Evolutionary conservation across 2,113 vertebrate species (phyloP).

Genomic region (Phrynosoma blainvillii): DNA sequence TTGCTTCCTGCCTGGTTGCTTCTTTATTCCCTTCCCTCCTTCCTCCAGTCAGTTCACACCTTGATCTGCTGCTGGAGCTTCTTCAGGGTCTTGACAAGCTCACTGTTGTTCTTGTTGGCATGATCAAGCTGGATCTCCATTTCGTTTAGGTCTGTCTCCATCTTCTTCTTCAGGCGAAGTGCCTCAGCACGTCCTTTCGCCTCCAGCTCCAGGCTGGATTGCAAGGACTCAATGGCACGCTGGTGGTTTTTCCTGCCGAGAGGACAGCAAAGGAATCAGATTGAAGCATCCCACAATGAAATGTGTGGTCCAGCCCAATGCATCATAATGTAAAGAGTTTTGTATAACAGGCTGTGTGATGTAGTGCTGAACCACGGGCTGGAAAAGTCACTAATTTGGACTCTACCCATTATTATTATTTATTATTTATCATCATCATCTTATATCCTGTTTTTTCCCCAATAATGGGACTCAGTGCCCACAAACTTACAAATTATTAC

Average conservation of each 20-base stretch:
- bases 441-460: too few species aligned
- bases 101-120: slow-evolving; percentile 72
- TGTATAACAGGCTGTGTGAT: too few species aligned
- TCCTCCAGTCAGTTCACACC: slow-evolving; percentile 26
- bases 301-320: background rate
- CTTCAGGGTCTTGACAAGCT: slow-evolving; percentile 76
- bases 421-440: too few species aligned
- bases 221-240: slow-evolving; percentile 75
- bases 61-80: slow-evolving; percentile 78
- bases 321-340: background rate
- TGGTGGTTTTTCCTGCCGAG: slow-evolving; percentile 79
- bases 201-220: slow-evolving; percentile 81
- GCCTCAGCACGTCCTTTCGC: slow-evolving; percentile 76
- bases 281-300: too few species aligned
- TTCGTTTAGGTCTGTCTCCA: slow-evolving; percentile 78
- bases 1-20: background rate
- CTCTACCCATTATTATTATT: too few species aligned
- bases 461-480: too few species aligned
- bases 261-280: slow-evolving; percentile 15
- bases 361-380: too few species aligned
- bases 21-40: background rate
- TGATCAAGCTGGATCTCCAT: slow-evolving; percentile 80
- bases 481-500: too few species aligned
- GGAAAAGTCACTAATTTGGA: too few species aligned
- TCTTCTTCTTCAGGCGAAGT: slow-evolving; percentile 77